A percentile compares a stretch with the other conserved stretches of the same genome.
Evolutionary conservation across 2,888 invertebrate genomes (phyloP).

Genomic region (Allacma fusca): DNA sequence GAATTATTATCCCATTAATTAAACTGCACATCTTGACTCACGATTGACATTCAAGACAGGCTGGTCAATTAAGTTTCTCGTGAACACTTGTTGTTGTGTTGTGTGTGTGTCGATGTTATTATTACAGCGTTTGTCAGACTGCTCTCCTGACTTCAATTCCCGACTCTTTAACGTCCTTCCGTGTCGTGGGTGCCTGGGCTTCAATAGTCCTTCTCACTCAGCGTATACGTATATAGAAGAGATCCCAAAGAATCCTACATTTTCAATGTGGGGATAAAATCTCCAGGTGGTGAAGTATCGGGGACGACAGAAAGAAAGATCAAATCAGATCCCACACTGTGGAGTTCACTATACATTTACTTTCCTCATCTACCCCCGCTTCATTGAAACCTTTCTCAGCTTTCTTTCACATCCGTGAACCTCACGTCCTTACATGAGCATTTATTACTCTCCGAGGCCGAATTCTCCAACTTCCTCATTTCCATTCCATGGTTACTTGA

Average conservation of each 20-base stretch:
- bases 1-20: not conserved
- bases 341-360: slow-evolving; percentile 9
- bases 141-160: not conserved
- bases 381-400: slow-evolving; percentile 10
- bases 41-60: not conserved
- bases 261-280: slow-evolving; percentile 10
- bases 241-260: not conserved
- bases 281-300: slow-evolving; percentile 28
- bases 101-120: not conserved
- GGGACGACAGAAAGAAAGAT: not conserved
- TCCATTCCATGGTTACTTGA: slow-evolving; percentile 1
- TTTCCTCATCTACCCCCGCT: slow-evolving; percentile 12
- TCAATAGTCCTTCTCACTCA: not conserved
- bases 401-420: slow-evolving; percentile 16
- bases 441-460: slow-evolving; percentile 12
- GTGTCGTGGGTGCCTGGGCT: no score
- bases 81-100: not conserved
- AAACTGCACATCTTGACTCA: slow-evolving; percentile 11
- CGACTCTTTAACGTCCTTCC: not conserved
- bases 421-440: slow-evolving; percentile 12
- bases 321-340: slow-evolving; percentile 8
- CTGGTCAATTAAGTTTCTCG: slow-evolving; percentile 18
- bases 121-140: slow-evolving; percentile 14
- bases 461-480: slow-evolving; percentile 12
- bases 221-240: not conserved